Conservation (phyloP, 2,888 invertebrate genomes). For the Charanyca ferruginea region DNA sequence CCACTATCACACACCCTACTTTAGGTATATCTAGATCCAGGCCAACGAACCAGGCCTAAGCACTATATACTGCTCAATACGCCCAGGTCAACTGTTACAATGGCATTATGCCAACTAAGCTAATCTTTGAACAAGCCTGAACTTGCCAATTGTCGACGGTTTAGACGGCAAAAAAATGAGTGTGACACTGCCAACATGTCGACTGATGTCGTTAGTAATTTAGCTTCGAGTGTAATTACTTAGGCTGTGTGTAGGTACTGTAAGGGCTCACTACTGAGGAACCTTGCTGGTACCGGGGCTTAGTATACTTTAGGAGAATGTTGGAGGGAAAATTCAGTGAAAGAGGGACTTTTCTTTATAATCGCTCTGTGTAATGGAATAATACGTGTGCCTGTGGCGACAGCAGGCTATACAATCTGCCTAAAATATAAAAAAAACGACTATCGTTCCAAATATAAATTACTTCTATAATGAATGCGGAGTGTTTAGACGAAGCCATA, state of each 20-base stretch:
- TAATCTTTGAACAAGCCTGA: conserved; percentile 70
- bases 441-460: too few species aligned
- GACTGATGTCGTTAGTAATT: conserved; percentile 53
- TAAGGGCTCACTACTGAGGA: too few species aligned
- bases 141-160: conserved; percentile 74
- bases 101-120: conserved; percentile 77
- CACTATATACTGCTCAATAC: conserved; percentile 58
- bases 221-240: conserved; percentile 36
- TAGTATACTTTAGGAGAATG: too few species aligned
- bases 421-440: too few species aligned
- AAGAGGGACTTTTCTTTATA: too few species aligned
- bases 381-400: too few species aligned
- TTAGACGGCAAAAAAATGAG: conserved; percentile 57
- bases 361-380: too few species aligned
- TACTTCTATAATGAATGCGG: too few species aligned
- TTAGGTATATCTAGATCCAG: conserved; percentile 63
- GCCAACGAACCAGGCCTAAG: conserved; percentile 56
- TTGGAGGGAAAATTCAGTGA: too few species aligned
- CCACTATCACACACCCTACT: conserved; percentile 8
- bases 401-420: too few species aligned
- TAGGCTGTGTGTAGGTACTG: not conserved
- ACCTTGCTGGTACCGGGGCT: too few species aligned
- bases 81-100: conserved; percentile 67
- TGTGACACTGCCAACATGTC: conserved; percentile 56
- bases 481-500: too few species aligned